phyloP scores from a whole-genome alignment of 2,113 vertebrate species.

The Hyla sarda region DNA sequence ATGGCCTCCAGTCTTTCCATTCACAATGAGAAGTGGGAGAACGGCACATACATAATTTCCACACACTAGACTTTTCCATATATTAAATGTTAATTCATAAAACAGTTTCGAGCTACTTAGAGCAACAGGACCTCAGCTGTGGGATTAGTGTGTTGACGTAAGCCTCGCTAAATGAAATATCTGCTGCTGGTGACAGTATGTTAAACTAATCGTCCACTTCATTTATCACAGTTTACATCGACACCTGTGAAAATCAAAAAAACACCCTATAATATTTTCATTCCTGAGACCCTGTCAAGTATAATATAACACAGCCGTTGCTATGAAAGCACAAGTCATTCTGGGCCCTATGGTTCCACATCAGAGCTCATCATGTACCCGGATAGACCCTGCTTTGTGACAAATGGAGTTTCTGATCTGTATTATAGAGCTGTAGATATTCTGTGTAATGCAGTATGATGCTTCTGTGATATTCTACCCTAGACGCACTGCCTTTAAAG shows the following conservation, averaged over 20 bases:
- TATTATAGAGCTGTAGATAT: not conserved
- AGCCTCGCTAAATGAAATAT: conserved; percentile 31
- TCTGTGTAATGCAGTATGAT: not conserved
- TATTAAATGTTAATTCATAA: conserved; percentile 26
- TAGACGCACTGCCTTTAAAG: not conserved
- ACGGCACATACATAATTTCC: not conserved
- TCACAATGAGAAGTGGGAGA: not conserved
- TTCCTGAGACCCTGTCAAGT: not conserved
- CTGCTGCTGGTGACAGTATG: conserved; percentile 18
- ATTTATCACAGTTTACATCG: conserved; percentile 35
- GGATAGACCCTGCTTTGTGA: not conserved
- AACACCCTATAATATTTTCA: not conserved
- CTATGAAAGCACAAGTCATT: not conserved
- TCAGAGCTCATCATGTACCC: not conserved
- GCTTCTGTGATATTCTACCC: not conserved
- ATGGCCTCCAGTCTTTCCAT: conserved; percentile 9
- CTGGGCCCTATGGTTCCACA: not conserved
- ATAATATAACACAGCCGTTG: not conserved
- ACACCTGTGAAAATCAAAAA: not conserved
- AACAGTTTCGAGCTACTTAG: not conserved
- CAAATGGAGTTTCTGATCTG: not conserved
- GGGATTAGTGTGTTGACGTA: conserved; percentile 26
- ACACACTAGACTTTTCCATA: conserved; percentile 31
- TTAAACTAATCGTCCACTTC: conserved; percentile 45
- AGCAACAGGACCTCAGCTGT: not conserved